phyloP scores from a whole-genome alignment of 2,113 vertebrate species.

The Ictalurus furcatus region DNA sequence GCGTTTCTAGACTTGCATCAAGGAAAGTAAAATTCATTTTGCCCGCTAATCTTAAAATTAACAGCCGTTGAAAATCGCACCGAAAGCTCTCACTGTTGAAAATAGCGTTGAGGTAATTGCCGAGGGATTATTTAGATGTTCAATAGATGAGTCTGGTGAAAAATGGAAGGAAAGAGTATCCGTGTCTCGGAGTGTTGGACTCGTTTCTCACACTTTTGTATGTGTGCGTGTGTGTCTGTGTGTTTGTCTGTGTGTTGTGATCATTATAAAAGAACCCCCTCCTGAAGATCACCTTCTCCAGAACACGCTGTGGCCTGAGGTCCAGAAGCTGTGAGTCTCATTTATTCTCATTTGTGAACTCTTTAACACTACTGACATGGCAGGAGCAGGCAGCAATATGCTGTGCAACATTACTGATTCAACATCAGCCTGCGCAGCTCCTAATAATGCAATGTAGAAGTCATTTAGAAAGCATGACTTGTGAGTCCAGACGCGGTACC shows the following conservation, averaged over 20 bases:
- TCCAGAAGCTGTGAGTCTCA: constrained; percentile 93
- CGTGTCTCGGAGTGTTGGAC: constrained; percentile 17
- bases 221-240: not conserved
- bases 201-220: constrained; percentile 27
- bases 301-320: constrained; percentile 97
- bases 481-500: constrained; percentile 8
- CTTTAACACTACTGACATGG: constrained; percentile 29
- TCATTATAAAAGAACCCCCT: constrained; percentile 82
- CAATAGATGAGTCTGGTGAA: constrained; percentile 26
- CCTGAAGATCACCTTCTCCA: constrained; percentile 95
- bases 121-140: constrained; percentile 32
- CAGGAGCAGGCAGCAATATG: constrained; percentile 29
- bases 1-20: constrained; percentile 27
- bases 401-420: not conserved
- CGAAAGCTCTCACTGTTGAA: constrained; percentile 42
- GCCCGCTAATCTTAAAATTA: constrained; percentile 12
- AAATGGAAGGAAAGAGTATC: not conserved
- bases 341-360: constrained; percentile 49
- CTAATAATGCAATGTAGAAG: constrained; percentile 45
- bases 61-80: constrained; percentile 43
- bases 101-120: constrained; percentile 42
- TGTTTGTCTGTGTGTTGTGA: constrained; percentile 37
- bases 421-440: constrained; percentile 21
- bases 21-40: constrained; percentile 40
- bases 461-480: constrained; percentile 39